phyloP scores from a whole-genome alignment of 2,113 vertebrate species.

The Mohoua ochrocephala region DNA sequence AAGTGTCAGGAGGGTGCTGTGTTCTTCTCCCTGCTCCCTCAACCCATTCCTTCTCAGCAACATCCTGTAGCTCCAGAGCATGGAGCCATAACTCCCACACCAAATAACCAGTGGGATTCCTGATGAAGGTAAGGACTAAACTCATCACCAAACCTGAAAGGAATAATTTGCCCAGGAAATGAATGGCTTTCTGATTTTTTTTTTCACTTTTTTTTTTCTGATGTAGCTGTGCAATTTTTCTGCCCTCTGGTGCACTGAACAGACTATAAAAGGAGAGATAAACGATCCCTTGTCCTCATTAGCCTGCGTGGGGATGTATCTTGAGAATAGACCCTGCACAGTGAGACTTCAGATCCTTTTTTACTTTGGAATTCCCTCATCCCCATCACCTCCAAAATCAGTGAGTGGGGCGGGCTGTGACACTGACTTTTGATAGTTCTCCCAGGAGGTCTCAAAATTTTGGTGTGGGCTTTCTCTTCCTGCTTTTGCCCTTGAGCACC shows the following conservation, averaged over 20 bases:
- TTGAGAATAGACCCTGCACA: background rate
- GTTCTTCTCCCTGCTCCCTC: background rate
- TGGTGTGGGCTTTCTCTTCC: background rate
- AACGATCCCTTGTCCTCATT: background rate
- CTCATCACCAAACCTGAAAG: background rate
- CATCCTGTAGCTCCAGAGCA: background rate
- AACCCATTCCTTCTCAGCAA: background rate
- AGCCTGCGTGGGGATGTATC: background rate
- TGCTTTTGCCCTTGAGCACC: background rate
- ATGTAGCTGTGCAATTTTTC: background rate
- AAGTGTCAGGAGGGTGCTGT: background rate
- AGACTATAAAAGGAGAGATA: background rate
- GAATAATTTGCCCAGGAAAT: background rate
- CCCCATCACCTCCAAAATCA: background rate
- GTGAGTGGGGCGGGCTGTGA: background rate
- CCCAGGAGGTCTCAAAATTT: background rate
- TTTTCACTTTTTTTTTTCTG: background rate
- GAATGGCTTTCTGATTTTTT: background rate
- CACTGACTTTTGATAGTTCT: background rate
- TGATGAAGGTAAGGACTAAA: background rate
- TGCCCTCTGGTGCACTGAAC: background rate
- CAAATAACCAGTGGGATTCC: background rate
- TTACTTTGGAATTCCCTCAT: background rate
- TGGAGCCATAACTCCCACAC: background rate
- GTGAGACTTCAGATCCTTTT: background rate